Base-by-base conservation (phyloP, 2,797 vertebrate species). In the Rhynchotus rufescens region DNA sequence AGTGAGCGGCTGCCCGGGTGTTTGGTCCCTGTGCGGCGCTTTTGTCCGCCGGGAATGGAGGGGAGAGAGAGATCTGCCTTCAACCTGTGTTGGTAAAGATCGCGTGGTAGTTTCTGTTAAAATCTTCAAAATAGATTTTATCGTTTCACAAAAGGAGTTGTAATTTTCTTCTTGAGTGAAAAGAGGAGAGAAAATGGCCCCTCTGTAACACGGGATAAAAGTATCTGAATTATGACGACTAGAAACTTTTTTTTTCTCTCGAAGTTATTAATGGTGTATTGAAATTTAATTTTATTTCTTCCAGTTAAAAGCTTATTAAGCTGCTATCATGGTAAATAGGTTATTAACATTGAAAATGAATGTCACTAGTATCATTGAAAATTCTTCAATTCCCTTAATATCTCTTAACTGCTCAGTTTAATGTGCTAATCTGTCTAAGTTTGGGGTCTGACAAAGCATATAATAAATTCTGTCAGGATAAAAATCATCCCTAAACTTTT, bases 301-400 rank as follows among this genome's bases (percentile, higher is more conserved):
- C 90, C 79, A 78, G 56, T 95, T 96, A 89, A 93, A 94, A 87
- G 73, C 79, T 93, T 94, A 78, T 95, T 92, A 95, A 91, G 65
- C 44, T 93, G 36, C 81, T 94, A 86, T 90, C 17, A 15, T 90
- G 74, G 75, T 96, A 97, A 96, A 96, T 88, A 93, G 79, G 65
- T 67, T 85, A 89, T 96, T 96, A 94, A 80, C 88, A 84, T 69
- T 92, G 94, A 96, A 92, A 95, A 86, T 80, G 28, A 97, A 94
- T 94, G 81, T 86, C 89, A 92, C n/a, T 73, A 60, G 20, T 78
- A 65, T 92, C 80, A 61, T 62, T 89, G 80, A 88, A 80, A 94
- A 57, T 91, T 83, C 36, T 94, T 84, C n/a, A 83, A 26, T 91
- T 96, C 94, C 77, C 85, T 92, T 88, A 96, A 86, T 95, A 51